Evolutionary conservation across 2,888 invertebrate genomes (phyloP).

Genomic region (Zaprionus obscuricornis): DNA sequence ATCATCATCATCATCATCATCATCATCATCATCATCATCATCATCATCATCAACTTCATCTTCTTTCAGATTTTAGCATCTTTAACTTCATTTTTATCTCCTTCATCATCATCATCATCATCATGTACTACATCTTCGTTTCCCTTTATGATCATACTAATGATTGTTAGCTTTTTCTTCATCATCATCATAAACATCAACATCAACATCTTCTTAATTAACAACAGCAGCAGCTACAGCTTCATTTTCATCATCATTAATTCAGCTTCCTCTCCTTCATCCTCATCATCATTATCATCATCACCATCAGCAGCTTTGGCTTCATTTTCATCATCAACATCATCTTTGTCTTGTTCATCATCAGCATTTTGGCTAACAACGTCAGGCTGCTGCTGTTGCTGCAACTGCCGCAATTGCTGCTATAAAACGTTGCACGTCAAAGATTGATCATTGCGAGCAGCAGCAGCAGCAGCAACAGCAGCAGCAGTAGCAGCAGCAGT

Average conservation of each 20-base stretch:
- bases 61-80: too few species aligned
- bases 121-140: too few species aligned
- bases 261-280: too few species aligned
- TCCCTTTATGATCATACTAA: too few species aligned
- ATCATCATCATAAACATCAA: conserved; percentile 30
- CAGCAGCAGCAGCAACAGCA: not conserved
- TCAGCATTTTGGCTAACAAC: conserved; percentile 59
- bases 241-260: conserved; percentile 41
- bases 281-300: too few species aligned
- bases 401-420: not conserved
- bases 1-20: conserved; percentile 31
- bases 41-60: conserved; percentile 33
- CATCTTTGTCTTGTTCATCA: conserved; percentile 36
- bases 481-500: not conserved
- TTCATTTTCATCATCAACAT: conserved; percentile 26
- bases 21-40: conserved; percentile 27
- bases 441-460: conserved; percentile 68
- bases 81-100: conserved; percentile 34
- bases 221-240: too few species aligned
- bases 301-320: too few species aligned
- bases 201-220: conserved; percentile 26
- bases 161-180: too few species aligned
- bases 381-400: conserved; percentile 40
- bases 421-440: conserved; percentile 51
- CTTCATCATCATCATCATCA: conserved; percentile 42